Conservation (phyloP, 1,140 invertebrate genomes). For the Notospermus geniculatus region DNA sequence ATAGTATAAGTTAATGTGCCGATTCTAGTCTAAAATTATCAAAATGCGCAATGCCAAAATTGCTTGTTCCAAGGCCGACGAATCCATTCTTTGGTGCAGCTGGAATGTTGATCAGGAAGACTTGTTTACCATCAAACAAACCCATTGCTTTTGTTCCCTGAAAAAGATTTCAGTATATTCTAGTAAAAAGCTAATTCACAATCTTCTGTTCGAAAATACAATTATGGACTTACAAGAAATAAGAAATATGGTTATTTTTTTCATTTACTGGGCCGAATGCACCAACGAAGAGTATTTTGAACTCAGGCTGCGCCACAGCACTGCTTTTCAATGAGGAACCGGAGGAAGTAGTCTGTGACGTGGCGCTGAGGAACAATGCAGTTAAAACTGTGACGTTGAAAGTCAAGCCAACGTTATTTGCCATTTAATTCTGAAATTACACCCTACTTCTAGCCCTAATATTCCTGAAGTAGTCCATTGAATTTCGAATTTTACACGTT, state of each 20-base stretch:
- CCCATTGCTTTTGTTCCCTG: conserved; percentile 26
- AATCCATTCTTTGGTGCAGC: conserved; percentile 29
- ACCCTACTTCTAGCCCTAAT: too few species aligned
- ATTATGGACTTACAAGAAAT: not conserved
- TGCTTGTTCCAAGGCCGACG: conserved; percentile 36
- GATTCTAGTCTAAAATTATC: conserved; percentile 27
- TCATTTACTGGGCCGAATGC: not conserved
- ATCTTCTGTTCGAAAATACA: not conserved
- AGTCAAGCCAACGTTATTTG: too few species aligned
- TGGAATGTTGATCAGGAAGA: conserved; percentile 27
- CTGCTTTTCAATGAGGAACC: too few species aligned
- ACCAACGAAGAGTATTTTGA: too few species aligned
- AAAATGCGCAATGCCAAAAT: conserved; percentile 43
- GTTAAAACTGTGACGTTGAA: too few species aligned
- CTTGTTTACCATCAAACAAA: conserved; percentile 23
- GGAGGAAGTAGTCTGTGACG: too few species aligned
- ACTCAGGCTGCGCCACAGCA: not conserved
- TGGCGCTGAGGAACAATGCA: too few species aligned
- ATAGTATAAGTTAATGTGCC: too few species aligned
- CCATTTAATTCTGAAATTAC: too few species aligned
- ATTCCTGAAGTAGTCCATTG: too few species aligned
- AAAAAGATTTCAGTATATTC: not conserved
- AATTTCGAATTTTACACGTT: too few species aligned
- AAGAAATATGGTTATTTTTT: not conserved
- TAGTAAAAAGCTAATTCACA: not conserved